Evolutionary conservation across 2,888 invertebrate species (phyloP).

Genomic region (Nesidiocoris tenuis): DNA sequence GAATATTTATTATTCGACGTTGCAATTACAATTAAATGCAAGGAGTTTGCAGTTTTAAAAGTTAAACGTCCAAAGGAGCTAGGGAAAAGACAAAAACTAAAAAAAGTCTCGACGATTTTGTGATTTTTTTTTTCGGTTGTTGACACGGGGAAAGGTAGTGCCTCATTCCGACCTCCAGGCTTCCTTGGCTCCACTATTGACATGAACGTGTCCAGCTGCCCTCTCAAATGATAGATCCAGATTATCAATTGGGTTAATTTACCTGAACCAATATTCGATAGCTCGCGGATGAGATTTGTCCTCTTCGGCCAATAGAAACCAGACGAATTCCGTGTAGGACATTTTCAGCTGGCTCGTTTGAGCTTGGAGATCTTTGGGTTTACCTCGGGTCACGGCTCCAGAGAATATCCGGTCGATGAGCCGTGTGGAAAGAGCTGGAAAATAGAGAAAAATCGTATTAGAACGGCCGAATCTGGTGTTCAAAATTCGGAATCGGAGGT

Average conservation of each 20-base stretch:
- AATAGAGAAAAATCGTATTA: not conserved
- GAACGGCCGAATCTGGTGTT: not conserved
- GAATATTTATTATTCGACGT: not conserved
- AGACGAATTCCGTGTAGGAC: conserved; percentile 98
- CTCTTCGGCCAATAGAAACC: conserved; percentile 98
- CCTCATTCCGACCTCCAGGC: no score
- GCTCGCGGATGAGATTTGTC: conserved; percentile 96
- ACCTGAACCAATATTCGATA: conserved; percentile 92
- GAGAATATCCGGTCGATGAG: conserved; percentile 97
- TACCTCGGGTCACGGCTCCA: conserved; percentile 88
- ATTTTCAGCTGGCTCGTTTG: conserved; percentile 68
- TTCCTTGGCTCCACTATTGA: no score
- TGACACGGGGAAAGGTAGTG: no score
- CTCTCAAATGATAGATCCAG: no score
- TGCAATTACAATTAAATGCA: not conserved
- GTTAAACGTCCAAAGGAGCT: no score
- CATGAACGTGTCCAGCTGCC: no score
- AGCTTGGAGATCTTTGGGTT: conserved; percentile 54
- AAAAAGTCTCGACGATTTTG: no score
- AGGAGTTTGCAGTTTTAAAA: no score
- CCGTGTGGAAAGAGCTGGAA: conserved; percentile 86
- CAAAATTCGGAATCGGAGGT: no score
- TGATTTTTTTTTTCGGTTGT: no score
- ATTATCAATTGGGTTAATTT: no score
- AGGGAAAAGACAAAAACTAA: no score